phyloP scores from a whole-genome alignment of 1,140 invertebrate species.

The Chironomus tepperi region DNA sequence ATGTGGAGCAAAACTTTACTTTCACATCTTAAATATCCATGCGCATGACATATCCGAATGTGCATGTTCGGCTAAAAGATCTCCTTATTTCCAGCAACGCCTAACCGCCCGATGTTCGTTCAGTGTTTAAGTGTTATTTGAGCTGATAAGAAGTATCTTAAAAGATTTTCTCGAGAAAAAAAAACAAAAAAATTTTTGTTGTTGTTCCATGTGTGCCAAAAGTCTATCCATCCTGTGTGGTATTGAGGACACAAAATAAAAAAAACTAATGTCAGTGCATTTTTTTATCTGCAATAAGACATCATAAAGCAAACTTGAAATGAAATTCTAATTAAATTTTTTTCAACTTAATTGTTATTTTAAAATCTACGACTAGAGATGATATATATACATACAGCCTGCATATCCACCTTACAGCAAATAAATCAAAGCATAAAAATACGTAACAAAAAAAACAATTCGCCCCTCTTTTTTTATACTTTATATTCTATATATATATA shows the following conservation, averaged over 20 bases:
- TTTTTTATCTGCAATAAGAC: not conserved
- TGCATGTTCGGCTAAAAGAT: not conserved
- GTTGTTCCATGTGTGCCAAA: too few relatives aligned
- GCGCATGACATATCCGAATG: not conserved
- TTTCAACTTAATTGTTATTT: too few relatives aligned
- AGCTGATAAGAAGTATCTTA: slow-evolving; percentile 18
- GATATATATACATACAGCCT: too few relatives aligned
- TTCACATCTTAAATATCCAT: too few relatives aligned
- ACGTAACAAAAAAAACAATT: not conserved
- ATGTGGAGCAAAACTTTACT: not conserved
- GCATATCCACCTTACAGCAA: not conserved
- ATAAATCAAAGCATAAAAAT: slow-evolving; percentile 1
- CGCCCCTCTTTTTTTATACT: not conserved
- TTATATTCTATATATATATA: not conserved
- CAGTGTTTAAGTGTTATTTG: slow-evolving; percentile 10
- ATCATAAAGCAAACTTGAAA: not conserved
- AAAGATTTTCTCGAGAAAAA: not conserved
- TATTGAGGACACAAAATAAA: too few relatives aligned
- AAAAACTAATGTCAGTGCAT: too few relatives aligned
- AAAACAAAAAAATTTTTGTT: not conserved
- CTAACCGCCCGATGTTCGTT: slow-evolving; percentile 5
- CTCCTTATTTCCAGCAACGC: not conserved
- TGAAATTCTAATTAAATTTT: not conserved
- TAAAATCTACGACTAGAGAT: too few relatives aligned
- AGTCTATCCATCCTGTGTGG: too few relatives aligned